phyloP scores from a whole-genome alignment of 2,888 invertebrate species.

The Torymus tubicola region DNA sequence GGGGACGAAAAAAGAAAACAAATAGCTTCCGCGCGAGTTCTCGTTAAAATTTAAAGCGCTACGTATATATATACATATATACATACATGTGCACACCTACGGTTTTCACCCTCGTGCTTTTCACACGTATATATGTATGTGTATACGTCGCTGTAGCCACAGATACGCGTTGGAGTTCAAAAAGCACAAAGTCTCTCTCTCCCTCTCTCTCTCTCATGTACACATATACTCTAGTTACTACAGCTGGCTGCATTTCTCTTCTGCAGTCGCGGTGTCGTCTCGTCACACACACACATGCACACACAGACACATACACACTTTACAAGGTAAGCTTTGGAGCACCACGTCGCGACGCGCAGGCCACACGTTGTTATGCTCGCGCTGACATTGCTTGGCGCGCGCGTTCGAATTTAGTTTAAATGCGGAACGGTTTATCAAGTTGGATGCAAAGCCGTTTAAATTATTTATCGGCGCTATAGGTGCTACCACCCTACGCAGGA shows the following conservation, averaged over 20 bases:
- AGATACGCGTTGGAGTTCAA: neutral
- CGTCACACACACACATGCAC: too few relatives aligned
- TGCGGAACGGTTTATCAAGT: neutral
- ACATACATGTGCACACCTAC: too few relatives aligned
- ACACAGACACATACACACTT: too few relatives aligned
- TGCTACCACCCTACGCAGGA: too few relatives aligned
- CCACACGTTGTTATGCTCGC: neutral
- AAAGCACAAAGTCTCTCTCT: slow-evolving; percentile 18
- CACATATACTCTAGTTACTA: too few relatives aligned
- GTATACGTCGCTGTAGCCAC: neutral
- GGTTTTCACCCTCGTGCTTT: slow-evolving; percentile 8
- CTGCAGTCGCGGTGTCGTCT: too few relatives aligned
- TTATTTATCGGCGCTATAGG: neutral
- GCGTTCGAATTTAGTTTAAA: slow-evolving; percentile 7
- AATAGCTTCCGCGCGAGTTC: slow-evolving; percentile 30
- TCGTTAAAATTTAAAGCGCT: slow-evolving; percentile 49
- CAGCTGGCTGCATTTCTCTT: too few relatives aligned
- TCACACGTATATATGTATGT: neutral
- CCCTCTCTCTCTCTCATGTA: neutral
- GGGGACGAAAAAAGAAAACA: neutral
- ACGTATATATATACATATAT: neutral
- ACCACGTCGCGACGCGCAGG: too few relatives aligned
- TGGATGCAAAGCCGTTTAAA: slow-evolving; percentile 9
- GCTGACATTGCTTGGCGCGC: neutral
- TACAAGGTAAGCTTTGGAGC: too few relatives aligned